Percentiles rank a stretch among this genome's conserved stretches.
These are phyloP conservation scores for Leuciscus idus DNA, from an alignment of 2,113 vertebrate genomes.

Conservation along the genomic window DNA sequence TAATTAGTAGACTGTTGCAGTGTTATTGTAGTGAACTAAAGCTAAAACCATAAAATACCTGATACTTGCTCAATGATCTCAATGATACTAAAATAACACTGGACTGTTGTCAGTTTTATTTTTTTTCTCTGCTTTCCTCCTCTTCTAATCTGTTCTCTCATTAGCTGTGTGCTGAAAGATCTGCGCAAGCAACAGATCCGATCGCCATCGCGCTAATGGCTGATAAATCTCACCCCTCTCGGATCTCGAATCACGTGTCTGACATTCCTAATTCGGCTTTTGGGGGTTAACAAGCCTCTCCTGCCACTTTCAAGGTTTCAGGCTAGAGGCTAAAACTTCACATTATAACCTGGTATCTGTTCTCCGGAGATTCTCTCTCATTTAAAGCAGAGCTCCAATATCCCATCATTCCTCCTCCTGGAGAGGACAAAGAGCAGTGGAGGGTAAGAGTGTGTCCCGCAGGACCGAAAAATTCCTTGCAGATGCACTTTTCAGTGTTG, in stretches of 20 bases:
- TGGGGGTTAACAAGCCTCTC: conserved; percentile 2
- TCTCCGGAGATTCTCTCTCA: conserved; percentile 37
- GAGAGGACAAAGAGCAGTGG: conserved; percentile 18
- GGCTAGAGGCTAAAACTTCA: conserved; percentile 27
- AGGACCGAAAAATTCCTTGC: conserved; percentile 39
- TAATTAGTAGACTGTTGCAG: neutral
- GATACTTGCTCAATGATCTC: neutral
- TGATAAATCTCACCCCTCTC: conserved; percentile 1
- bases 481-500: conserved; percentile 49
- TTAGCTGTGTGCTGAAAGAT: too few relatives aligned
- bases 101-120: too few relatives aligned
- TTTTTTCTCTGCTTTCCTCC: too few relatives aligned
- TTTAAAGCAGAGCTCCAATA: conserved; percentile 30
- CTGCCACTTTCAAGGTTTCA: neutral
- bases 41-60: neutral
- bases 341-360: conserved; percentile 3
- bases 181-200: too few relatives aligned
- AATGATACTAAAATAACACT: too few relatives aligned
- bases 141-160: too few relatives aligned
- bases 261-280: conserved; percentile 1
- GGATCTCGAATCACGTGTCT: neutral
- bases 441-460: conserved; percentile 32
- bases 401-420: conserved; percentile 51
- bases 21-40: neutral
- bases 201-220: too few relatives aligned